A percentile compares a stretch with the other conserved stretches of the same genome.
phyloP scores from a whole-genome alignment of 2,888 invertebrate species.

The Synergus gifuensis region DNA sequence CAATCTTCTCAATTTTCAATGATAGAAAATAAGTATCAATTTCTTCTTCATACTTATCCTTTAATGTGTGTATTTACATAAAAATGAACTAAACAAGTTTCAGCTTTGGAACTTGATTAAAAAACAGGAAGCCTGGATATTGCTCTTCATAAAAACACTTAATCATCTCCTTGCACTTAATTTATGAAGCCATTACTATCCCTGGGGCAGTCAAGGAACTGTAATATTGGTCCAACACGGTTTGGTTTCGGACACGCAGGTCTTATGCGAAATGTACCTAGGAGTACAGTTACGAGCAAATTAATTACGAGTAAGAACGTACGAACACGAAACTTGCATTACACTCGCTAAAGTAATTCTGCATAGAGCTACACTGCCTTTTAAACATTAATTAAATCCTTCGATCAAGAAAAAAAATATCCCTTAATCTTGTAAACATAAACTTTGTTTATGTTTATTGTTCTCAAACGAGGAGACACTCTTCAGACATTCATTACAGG shows the following conservation, averaged over 20 bases:
- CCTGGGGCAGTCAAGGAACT: constrained; percentile 14
- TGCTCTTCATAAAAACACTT: too few species aligned
- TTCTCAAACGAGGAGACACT: too few species aligned
- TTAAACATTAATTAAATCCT: constrained; percentile 14
- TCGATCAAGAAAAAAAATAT: background rate
- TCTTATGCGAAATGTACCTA: constrained; percentile 22
- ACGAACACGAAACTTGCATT: constrained; percentile 63
- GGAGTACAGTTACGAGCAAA: constrained; percentile 48
- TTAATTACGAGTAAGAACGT: constrained; percentile 64
- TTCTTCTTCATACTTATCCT: too few species aligned
- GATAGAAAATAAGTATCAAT: too few species aligned
- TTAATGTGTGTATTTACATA: too few species aligned
- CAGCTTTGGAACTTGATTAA: too few species aligned
- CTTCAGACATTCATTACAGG: too few species aligned
- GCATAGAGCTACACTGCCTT: constrained; percentile 4
- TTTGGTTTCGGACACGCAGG: constrained; percentile 17
- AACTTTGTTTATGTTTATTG: too few species aligned
- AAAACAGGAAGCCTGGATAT: too few species aligned
- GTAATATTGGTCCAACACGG: constrained; percentile 44
- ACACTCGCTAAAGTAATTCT: constrained; percentile 46
- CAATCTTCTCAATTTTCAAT: too few species aligned
- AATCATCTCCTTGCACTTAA: background rate
- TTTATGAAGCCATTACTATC: constrained; percentile 13
- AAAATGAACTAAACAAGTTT: too few species aligned
- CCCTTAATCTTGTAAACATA: background rate